A percentile compares a stretch with the other conserved stretches of the same genome.
phyloP scores from a whole-genome alignment of 2,113 vertebrate genomes.

The Syngnathus floridae region DNA sequence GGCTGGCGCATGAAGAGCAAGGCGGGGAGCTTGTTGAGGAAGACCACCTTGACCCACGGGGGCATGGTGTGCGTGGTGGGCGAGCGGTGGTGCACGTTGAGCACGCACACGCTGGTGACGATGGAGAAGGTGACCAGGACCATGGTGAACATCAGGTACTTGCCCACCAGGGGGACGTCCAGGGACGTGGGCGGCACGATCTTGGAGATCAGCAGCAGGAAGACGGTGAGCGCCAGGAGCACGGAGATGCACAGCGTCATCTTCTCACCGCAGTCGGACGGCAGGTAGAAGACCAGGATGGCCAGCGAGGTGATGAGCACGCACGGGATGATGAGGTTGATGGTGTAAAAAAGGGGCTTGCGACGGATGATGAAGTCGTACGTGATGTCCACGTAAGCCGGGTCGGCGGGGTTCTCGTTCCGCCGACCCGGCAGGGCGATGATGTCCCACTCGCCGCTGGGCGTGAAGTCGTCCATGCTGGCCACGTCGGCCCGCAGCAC shows the following conservation, averaged over 20 bases:
- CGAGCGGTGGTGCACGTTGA: constrained; percentile 92
- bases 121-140: constrained; percentile 96
- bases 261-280: constrained; percentile 92
- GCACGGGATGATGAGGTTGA: constrained; percentile 94
- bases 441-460: constrained; percentile 95
- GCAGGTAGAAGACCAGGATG: constrained; percentile 93
- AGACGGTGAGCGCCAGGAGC: constrained; percentile 89
- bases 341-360: constrained; percentile 94
- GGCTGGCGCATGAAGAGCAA: constrained; percentile 95
- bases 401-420: constrained; percentile 85
- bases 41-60: constrained; percentile 88
- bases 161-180: constrained; percentile 90
- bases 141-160: constrained; percentile 99
- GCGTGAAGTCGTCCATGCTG: constrained; percentile 92
- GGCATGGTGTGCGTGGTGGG: constrained; percentile 97
- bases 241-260: constrained; percentile 96
- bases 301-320: constrained; percentile 91
- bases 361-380: constrained; percentile 94
- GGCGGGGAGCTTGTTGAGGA: constrained; percentile 84
- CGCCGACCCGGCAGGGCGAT: constrained; percentile 84
- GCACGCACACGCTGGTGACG: constrained; percentile 90
- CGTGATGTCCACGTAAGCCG: constrained; percentile 92
- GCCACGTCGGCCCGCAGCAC: constrained; percentile 86
- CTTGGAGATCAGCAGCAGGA: constrained; percentile 94
- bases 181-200: constrained; percentile 92